Evolutionary conservation across 1,140 invertebrate genomes (phyloP).

Genomic region (Brachionus manjavacas): DNA sequence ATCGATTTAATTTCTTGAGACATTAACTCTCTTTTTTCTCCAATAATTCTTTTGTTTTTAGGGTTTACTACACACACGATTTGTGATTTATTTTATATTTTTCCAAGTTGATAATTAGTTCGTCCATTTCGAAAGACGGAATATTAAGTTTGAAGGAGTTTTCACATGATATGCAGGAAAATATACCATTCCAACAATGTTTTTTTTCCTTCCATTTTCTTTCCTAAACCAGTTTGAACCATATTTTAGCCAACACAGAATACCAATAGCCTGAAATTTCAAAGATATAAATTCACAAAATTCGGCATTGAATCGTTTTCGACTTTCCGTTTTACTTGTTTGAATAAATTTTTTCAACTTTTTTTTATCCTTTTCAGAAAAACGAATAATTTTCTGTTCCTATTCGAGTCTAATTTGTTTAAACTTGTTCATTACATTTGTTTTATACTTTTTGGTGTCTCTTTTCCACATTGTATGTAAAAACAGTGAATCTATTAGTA

Average conservation of each 20-base stretch:
- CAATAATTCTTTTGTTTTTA: constrained; percentile 4
- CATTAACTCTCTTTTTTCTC: constrained; percentile 11
- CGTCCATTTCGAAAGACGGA: not conserved
- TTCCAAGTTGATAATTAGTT: not conserved
- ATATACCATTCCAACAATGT: constrained; percentile 3
- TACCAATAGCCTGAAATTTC: not conserved
- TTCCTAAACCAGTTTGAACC: constrained; percentile 5
- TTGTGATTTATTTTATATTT: constrained; percentile 19
- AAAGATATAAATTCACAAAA: not conserved
- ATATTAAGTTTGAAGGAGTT: not conserved
- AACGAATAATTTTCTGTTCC: not conserved
- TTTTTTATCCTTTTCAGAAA: not conserved
- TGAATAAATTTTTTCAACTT: not conserved
- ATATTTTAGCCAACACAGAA: not conserved
- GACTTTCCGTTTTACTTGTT: not conserved
- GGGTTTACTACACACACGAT: not conserved
- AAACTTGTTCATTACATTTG: not conserved
- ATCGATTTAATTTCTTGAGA: not conserved
- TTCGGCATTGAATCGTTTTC: not conserved
- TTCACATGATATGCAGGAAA: not conserved
- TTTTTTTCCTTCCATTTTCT: not conserved
- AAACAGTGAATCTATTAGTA: not conserved
- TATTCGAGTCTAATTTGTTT: too few relatives aligned
- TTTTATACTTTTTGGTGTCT: not conserved
- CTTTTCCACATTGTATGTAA: constrained; percentile 12